phyloP scores from a whole-genome alignment of 2,797 vertebrate species.

The Varecia variegata region DNA sequence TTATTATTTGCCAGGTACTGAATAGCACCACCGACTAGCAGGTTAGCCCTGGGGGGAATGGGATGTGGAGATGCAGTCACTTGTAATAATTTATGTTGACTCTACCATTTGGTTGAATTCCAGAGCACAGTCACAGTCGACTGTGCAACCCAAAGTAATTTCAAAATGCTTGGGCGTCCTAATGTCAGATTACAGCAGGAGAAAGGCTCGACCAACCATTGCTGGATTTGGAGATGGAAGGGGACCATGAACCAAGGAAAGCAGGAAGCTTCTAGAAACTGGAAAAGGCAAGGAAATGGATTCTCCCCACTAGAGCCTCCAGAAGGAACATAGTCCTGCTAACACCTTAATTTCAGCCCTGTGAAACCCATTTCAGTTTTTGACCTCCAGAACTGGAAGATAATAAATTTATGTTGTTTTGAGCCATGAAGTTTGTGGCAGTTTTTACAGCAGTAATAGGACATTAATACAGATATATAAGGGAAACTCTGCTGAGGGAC shows the following conservation, averaged over 20 bases:
- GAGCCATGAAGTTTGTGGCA: not conserved
- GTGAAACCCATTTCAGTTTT: not conserved
- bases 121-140: not conserved
- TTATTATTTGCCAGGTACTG: not conserved
- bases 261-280: not conserved
- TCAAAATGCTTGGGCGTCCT: not conserved
- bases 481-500: not conserved
- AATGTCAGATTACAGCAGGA: rapidly evolving
- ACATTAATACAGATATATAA: not conserved
- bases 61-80: rapidly evolving
- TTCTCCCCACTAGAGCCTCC: not conserved
- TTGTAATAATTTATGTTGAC: not conserved
- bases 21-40: not conserved
- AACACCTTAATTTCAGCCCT: not conserved
- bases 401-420: not conserved
- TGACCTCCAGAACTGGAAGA: not conserved
- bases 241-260: not conserved
- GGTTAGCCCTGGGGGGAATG: not conserved
- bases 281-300: not conserved
- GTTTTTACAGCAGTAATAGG: not conserved
- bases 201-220: not conserved
- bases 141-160: not conserved
- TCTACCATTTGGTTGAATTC: not conserved
- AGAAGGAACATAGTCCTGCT: not conserved
- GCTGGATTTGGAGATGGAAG: not conserved